phyloP scores from a whole-genome alignment of 2,888 invertebrate species.

The Liopterus haemorrhoidalis region DNA sequence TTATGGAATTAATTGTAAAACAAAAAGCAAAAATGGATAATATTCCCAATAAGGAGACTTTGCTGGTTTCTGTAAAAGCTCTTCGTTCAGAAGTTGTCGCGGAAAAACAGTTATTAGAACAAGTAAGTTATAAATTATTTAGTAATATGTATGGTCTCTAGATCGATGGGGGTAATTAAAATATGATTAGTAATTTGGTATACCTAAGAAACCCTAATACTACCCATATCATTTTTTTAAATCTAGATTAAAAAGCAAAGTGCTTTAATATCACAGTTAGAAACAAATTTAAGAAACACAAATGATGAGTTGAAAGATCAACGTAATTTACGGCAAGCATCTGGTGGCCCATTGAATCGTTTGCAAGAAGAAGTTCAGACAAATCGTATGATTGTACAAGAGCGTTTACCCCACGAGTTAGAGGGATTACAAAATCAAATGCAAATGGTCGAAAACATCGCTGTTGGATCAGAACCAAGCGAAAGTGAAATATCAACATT shows the following conservation, averaged over 20 bases:
- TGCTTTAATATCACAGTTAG: conserved; percentile 9
- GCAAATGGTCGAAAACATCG: conserved; percentile 62
- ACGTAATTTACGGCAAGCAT: conserved; percentile 25
- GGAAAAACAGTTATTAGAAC: conserved; percentile 31
- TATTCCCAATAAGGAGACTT: conserved; percentile 58
- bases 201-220: background rate
- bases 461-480: conserved; percentile 53
- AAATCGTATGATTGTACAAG: conserved; percentile 49
- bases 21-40: conserved; percentile 57
- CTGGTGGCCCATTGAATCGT: conserved; percentile 56
- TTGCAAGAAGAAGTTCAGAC: conserved; percentile 55
- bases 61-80: conserved; percentile 51
- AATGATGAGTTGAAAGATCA: conserved; percentile 13
- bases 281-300: conserved; percentile 10
- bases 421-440: conserved; percentile 58
- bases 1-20: conserved; percentile 31
- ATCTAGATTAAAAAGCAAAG: conserved; percentile 16
- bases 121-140: conserved; percentile 22
- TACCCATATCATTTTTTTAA: background rate
- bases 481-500: conserved; percentile 26
- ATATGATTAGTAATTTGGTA: background rate
- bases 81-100: conserved; percentile 42
- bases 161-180: too few relatives aligned
- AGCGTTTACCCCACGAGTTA: conserved; percentile 69
- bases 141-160: background rate